These are phyloP conservation scores for Drosophila yakuba DNA, from an alignment of 1,140 invertebrate species.

Conservation along the genomic window DNA sequence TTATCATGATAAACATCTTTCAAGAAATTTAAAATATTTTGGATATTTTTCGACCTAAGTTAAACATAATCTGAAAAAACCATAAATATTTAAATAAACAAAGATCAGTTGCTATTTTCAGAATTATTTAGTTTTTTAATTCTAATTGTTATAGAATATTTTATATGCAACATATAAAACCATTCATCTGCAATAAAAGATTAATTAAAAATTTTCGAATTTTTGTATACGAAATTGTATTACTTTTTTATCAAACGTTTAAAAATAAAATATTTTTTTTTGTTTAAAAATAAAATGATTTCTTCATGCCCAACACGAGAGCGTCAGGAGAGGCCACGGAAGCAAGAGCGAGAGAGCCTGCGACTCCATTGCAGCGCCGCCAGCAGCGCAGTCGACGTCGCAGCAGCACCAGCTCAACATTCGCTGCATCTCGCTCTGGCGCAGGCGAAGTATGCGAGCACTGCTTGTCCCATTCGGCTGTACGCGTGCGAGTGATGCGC, in stretches of 20 bases:
- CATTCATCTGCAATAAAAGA: no score
- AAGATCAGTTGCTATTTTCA: no score
- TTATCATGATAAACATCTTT: no score
- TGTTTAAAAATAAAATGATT: background rate
- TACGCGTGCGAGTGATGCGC: conserved; percentile 10
- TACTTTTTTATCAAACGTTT: background rate
- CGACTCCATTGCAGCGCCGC: conserved; percentile 45
- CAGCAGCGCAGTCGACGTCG: conserved; percentile 29
- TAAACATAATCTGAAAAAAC: no score
- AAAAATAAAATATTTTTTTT: background rate
- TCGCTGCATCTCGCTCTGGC: conserved; percentile 16
- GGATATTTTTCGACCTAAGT: no score
- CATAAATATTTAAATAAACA: no score
- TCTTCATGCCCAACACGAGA: conserved; percentile 10
- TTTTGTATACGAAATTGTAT: no score
- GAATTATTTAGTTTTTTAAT: no score
- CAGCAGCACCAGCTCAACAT: conserved; percentile 53
- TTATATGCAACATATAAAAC: no score
- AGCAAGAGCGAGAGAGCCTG: conserved; percentile 18
- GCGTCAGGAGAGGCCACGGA: conserved; percentile 1
- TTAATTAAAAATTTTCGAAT: no score
- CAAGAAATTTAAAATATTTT: no score
- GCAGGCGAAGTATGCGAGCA: background rate
- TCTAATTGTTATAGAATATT: no score
- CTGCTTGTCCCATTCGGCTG: conserved; percentile 15